These are phyloP conservation scores for Syrmaticus mikado DNA, from an alignment of 2,113 vertebrate species.

Conservation along the genomic window DNA sequence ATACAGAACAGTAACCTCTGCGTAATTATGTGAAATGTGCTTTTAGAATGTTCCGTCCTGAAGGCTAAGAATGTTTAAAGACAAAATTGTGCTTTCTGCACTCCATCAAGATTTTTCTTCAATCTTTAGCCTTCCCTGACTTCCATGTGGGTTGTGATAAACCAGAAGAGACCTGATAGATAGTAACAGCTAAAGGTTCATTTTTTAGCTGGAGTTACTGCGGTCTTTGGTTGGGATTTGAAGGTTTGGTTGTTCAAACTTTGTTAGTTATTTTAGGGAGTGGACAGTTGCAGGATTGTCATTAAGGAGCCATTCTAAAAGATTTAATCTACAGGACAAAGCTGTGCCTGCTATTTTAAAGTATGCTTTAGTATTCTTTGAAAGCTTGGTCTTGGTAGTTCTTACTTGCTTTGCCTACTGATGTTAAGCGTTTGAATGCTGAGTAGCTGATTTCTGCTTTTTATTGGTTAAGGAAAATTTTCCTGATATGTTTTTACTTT, in stretches of 20 bases:
- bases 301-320: not conserved
- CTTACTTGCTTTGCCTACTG: not conserved
- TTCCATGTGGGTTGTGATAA: not conserved
- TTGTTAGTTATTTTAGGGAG: fast-evolving
- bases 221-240: not conserved
- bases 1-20: not conserved
- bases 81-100: not conserved
- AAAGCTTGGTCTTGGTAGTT: not conserved
- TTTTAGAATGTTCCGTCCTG: not conserved
- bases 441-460: not conserved
- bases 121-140: not conserved
- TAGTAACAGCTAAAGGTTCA: not conserved
- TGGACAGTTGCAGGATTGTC: not conserved
- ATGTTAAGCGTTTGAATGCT: not conserved
- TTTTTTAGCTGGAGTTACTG: not conserved
- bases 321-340: not conserved
- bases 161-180: not conserved
- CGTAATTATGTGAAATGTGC: not conserved
- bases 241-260: not conserved
- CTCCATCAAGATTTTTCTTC: not conserved
- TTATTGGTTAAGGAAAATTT: not conserved
- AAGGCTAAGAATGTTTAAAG: not conserved
- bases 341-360: not conserved
- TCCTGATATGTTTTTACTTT: not conserved
- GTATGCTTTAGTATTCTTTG: not conserved